Evolutionary conservation across 2,888 invertebrate genomes (phyloP).

Genomic region (Tenodera sinensis): DNA sequence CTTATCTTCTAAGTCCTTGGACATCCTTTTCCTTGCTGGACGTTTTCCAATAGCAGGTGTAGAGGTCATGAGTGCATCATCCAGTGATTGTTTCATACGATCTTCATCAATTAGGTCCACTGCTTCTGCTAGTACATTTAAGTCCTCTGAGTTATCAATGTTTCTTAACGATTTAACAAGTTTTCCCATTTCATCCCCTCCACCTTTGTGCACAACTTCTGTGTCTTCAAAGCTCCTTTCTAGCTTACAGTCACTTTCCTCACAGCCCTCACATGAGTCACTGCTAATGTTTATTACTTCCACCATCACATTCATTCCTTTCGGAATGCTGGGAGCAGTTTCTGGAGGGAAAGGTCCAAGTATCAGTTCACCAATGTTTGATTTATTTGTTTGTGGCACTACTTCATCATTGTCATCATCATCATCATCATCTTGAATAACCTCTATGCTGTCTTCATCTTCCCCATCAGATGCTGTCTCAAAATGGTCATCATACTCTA

Average conservation of each 20-base stretch:
- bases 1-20: conserved; percentile 18
- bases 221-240: neutral
- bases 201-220: neutral
- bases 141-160: neutral
- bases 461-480: conserved; percentile 25
- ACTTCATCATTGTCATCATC: too few relatives aligned
- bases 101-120: neutral
- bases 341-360: neutral
- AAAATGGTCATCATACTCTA: conserved; percentile 26
- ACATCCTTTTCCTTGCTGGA: neutral
- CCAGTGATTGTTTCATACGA: neutral
- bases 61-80: conserved; percentile 1
- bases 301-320: neutral
- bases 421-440: neutral
- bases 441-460: conserved; percentile 18
- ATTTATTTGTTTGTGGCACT: neutral
- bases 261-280: neutral
- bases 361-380: neutral
- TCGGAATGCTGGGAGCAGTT: neutral
- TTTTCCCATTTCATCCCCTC: neutral
- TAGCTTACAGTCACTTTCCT: neutral
- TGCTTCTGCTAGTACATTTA: neutral
- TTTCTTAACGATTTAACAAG: neutral
- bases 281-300: neutral
- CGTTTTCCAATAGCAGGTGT: conserved; percentile 16